Evolutionary conservation across 1,140 invertebrate species (phyloP), one percentile per base, ranked within the genome.

Genomic region (Phortica variegata): DNA sequence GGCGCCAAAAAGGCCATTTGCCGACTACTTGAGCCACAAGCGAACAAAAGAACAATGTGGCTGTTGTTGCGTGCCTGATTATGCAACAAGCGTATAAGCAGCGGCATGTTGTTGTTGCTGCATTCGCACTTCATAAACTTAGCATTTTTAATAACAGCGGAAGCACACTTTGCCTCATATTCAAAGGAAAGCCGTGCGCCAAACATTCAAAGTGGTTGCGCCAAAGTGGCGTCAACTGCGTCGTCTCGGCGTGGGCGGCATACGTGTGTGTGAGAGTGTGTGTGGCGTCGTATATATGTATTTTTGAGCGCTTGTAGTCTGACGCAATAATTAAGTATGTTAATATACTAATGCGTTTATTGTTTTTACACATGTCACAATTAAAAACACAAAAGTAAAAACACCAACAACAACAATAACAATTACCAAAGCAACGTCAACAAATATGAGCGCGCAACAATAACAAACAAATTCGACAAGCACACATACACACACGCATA

Each of bases 251-350:
- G 23, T 26, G 5, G 23, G 23, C 23, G 23, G 5, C 10, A 26
- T 26, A 6, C 5, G 23, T 10, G 23, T 26, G 5, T 26, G 23
- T 26, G 23, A n/a, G 23, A 5, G 23, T 10, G 23, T 26, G 5
- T 17, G 17, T 7, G 15, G 18, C 36, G 18, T 17, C 8, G 8
- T 18, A 16, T 38, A 38, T 12, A 26, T 10, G 10, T 26, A 5
- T 26, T 10, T 26, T 26, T 26, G 23, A 26, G 23, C 10, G 10
- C 10, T 38, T 49, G 49, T 52, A 60, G 63, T 68, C 63, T 68
- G 63, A 68, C 63, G 65, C 63, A 68, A 68, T 68, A 68, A 68
- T 68, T 60, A 68, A 68, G 63, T 63, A 65, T 68, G 60, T 68
- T 68, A 60, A 68, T 58, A 63, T 68, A 68, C 68, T 68, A 68